Evolutionary conservation across 1,140 invertebrate species (phyloP).

Genomic region (Dinoponera quadriceps): DNA sequence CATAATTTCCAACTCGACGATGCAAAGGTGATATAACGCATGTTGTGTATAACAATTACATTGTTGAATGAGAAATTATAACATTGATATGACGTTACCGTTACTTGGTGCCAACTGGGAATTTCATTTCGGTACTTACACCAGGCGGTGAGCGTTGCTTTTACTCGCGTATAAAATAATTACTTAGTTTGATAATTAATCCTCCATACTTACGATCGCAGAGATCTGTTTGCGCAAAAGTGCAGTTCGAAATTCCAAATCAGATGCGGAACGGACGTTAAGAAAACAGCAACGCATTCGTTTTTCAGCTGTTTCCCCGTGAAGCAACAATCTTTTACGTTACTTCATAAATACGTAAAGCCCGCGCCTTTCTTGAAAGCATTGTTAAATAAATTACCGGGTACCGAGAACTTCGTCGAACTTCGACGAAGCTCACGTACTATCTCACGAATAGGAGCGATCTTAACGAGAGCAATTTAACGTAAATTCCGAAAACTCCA

Average conservation of each 20-base stretch:
- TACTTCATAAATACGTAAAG: constrained; percentile 45
- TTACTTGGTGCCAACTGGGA: too few species aligned
- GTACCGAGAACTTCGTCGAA: constrained; percentile 20
- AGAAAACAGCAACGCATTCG: constrained; percentile 6
- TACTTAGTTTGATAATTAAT: too few species aligned
- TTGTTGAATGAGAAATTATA: too few species aligned
- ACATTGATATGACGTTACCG: too few species aligned
- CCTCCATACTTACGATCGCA: background rate
- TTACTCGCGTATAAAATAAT: background rate
- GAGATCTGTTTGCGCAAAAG: background rate
- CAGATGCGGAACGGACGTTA: constrained; percentile 4
- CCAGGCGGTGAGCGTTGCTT: background rate
- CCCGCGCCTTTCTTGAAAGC: constrained; percentile 44
- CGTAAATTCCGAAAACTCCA: constrained; percentile 52
- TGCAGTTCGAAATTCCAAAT: constrained; percentile 4
- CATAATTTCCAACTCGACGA: background rate
- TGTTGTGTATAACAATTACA: too few species aligned
- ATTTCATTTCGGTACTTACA: too few species aligned
- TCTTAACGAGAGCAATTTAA: constrained; percentile 58
- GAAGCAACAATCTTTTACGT: constrained; percentile 37
- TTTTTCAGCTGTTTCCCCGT: background rate
- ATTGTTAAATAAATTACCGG: constrained; percentile 54
- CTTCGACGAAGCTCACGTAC: constrained; percentile 43
- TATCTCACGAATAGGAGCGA: constrained; percentile 41
- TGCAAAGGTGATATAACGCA: too few species aligned